Percentiles rank a stretch among this genome's conserved stretches.
phyloP scores from a whole-genome alignment of 2,113 vertebrate species.

The Stictonetta naevosa region DNA sequence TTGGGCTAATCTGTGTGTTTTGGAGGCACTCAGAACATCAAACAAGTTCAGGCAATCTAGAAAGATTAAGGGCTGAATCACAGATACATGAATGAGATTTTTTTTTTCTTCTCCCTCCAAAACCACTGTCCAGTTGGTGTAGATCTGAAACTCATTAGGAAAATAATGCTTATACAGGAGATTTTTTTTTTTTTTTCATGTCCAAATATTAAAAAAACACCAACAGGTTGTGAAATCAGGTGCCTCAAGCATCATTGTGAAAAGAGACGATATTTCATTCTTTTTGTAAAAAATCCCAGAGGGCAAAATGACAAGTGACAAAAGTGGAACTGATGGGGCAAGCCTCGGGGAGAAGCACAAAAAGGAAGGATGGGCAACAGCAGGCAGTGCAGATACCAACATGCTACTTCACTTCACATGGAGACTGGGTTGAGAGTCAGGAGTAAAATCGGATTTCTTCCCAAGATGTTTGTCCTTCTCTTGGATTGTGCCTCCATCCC shows the following conservation, averaged over 20 bases:
- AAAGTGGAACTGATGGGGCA: neutral
- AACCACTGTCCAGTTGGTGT: neutral
- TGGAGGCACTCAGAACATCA: conserved; percentile 44
- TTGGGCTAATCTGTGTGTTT: conserved; percentile 45
- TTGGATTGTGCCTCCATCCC: neutral
- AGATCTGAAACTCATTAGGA: neutral
- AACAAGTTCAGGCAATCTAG: neutral
- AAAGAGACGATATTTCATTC: neutral
- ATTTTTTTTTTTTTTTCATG: neutral
- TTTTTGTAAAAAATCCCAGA: neutral
- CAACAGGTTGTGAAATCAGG: neutral
- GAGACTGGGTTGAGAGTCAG: neutral
- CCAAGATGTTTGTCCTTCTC: neutral
- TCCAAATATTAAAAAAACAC: neutral
- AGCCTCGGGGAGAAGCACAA: neutral
- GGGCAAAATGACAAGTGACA: neutral
- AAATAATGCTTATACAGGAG: neutral
- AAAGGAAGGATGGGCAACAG: neutral
- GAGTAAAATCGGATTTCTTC: neutral
- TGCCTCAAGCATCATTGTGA: neutral
- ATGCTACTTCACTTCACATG: neutral
- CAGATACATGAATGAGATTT: neutral
- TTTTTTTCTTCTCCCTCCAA: neutral
- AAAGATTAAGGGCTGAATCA: conserved; percentile 41
- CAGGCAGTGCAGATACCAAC: neutral